phyloP scores from a whole-genome alignment of 2,888 invertebrate genomes.

The Tachina lurida region DNA sequence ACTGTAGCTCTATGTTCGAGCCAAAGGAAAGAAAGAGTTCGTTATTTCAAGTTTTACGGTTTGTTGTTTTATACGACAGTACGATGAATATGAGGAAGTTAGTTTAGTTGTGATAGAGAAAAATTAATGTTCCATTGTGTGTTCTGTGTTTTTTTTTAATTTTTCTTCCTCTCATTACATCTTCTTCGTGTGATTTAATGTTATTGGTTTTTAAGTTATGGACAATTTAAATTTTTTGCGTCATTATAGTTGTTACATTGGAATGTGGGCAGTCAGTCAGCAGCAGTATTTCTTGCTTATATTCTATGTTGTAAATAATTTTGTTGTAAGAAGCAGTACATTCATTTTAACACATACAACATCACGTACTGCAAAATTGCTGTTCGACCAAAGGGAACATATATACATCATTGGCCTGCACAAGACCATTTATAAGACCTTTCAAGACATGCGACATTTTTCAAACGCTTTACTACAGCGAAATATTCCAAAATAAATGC shows the following conservation, averaged over 20 bases:
- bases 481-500: too few relatives aligned
- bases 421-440: too few relatives aligned
- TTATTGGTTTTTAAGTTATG: constrained; percentile 72
- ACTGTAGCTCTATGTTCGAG: neutral
- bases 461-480: too few relatives aligned
- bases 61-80: constrained; percentile 1
- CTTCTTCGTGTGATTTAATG: constrained; percentile 68
- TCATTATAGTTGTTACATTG: constrained; percentile 66
- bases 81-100: constrained; percentile 61
- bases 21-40: constrained; percentile 26
- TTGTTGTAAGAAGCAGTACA: constrained; percentile 1
- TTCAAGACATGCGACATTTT: too few relatives aligned
- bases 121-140: constrained; percentile 62
- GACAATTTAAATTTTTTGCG: constrained; percentile 67
- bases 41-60: constrained; percentile 5
- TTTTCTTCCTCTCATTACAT: constrained; percentile 39
- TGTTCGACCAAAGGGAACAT: neutral
- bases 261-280: constrained; percentile 56
- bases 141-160: constrained; percentile 3
- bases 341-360: neutral
- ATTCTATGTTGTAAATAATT: constrained; percentile 9
- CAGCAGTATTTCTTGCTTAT: neutral
- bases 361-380: constrained; percentile 26
- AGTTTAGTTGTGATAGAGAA: constrained; percentile 58
- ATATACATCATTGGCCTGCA: too few relatives aligned